A percentile compares a stretch with the other conserved stretches of the same genome.
phyloP scores from a whole-genome alignment of 2,888 invertebrate genomes.

The Odontothrips loti region DNA sequence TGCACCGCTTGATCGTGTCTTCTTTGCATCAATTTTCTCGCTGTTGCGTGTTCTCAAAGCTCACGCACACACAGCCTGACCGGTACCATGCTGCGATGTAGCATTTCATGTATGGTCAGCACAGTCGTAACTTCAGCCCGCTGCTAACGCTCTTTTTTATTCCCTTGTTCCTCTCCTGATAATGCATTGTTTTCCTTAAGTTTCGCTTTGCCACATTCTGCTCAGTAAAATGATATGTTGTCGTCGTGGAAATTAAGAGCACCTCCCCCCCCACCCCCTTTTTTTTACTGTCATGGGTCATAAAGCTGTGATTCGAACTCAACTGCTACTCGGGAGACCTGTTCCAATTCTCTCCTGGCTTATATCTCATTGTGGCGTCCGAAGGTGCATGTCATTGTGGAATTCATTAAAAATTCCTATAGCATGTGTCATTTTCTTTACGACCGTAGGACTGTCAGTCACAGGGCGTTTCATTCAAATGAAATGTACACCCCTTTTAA shows the following conservation, averaged over 20 bases:
- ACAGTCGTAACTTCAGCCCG: slow-evolving; percentile 22
- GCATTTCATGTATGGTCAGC: slow-evolving; percentile 23
- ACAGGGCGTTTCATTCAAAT: neutral
- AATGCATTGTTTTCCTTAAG: slow-evolving; percentile 15
- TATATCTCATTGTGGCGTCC: neutral
- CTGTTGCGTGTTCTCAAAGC: slow-evolving; percentile 26
- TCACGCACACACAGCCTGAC: neutral
- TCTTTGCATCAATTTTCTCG: slow-evolving; percentile 26
- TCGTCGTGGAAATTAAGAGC: slow-evolving; percentile 17
- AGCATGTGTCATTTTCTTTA: slow-evolving; percentile 18
- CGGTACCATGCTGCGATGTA: slow-evolving; percentile 15
- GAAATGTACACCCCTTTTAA: neutral
- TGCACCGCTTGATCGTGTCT: slow-evolving; percentile 25
- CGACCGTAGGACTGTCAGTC: neutral
- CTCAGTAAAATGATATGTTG: slow-evolving; percentile 11
- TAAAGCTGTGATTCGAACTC: slow-evolving; percentile 20
- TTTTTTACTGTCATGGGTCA: slow-evolving; percentile 16
- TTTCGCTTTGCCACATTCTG: slow-evolving; percentile 13
- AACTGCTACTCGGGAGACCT: slow-evolving; percentile 12
- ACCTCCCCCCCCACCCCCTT: neutral
- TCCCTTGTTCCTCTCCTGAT: slow-evolving; percentile 12
- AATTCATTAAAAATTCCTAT: slow-evolving; percentile 9
- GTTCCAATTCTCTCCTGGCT: slow-evolving; percentile 10
- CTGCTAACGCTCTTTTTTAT: neutral
- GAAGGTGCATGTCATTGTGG: slow-evolving; percentile 2